A percentile compares a stretch with the other conserved stretches of the same genome.
phyloP scores from a whole-genome alignment of 2,888 invertebrate genomes.

The Camptogramma bilineatum region DNA sequence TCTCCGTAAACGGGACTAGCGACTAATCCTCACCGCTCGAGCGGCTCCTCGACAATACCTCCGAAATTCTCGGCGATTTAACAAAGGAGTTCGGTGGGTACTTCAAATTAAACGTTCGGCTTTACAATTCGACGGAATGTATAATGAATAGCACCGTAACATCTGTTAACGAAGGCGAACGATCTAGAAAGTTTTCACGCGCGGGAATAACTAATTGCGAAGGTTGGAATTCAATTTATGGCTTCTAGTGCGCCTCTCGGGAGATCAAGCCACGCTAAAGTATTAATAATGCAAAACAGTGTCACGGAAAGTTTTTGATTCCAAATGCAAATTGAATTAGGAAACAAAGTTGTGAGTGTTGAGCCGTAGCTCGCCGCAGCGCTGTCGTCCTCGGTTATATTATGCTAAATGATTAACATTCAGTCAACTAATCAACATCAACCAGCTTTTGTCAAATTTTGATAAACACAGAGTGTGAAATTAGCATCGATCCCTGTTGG shows the following conservation, averaged over 20 bases:
- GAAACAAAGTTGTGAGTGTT: conserved; percentile 79
- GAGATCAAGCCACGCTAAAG: conserved; percentile 82
- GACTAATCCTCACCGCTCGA: conserved; percentile 69
- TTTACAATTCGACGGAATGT: conserved; percentile 85
- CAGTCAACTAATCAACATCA: conserved; percentile 45
- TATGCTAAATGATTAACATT: conserved; percentile 68
- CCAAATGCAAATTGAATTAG: conserved; percentile 84
- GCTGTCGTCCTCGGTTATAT: conserved; percentile 68
- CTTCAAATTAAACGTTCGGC: conserved; percentile 85
- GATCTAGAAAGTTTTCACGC: conserved; percentile 86
- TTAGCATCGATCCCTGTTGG: conserved; percentile 32
- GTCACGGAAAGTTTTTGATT: conserved; percentile 85
- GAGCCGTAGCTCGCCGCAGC: conserved; percentile 68
- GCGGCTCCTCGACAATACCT: conserved; percentile 71
- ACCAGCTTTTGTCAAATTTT: conserved; percentile 37
- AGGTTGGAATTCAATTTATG: conserved; percentile 85
- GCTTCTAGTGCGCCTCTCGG: conserved; percentile 82
- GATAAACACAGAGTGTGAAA: conserved; percentile 43
- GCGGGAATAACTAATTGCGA: conserved; percentile 86
- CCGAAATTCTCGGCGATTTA: conserved; percentile 61
- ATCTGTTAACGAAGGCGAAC: conserved; percentile 86
- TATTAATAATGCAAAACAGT: conserved; percentile 86
- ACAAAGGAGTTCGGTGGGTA: conserved; percentile 81
- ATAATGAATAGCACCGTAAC: conserved; percentile 86
- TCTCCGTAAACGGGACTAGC: conserved; percentile 65